Conservation (phyloP, 2,113 vertebrate species). For the Rhizomys pruinosus region DNA sequence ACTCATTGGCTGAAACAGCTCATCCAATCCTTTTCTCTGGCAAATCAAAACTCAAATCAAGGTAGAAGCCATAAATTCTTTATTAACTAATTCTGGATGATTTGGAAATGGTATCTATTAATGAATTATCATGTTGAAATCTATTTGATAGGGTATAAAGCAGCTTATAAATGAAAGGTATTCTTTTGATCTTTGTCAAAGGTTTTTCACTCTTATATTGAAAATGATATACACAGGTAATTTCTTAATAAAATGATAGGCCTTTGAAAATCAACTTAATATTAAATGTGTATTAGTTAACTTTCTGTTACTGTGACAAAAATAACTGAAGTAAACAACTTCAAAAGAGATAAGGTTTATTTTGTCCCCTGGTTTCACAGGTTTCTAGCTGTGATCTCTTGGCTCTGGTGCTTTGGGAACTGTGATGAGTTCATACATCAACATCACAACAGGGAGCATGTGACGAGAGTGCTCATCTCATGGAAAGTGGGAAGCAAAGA, state of each 20-base stretch:
- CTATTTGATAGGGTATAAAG: not conserved
- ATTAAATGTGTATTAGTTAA: not conserved
- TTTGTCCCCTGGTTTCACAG: not conserved
- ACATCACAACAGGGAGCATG: too few species aligned
- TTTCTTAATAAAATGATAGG: conserved; percentile 19
- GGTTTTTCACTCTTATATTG: conserved; percentile 10
- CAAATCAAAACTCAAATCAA: not conserved
- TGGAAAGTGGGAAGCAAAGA: not conserved
- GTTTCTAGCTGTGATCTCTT: not conserved
- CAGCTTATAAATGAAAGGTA: not conserved
- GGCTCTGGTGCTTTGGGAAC: not conserved
- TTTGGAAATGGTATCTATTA: not conserved
- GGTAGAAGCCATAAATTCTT: not conserved
- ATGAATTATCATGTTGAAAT: conserved; percentile 27
- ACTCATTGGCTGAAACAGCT: not conserved
- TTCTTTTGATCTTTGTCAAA: conserved; percentile 3
- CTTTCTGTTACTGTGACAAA: not conserved
- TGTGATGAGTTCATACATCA: not conserved
- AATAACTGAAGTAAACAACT: not conserved
- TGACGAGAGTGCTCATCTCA: not conserved
- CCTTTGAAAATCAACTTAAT: conserved; percentile 24
- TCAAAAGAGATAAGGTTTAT: not conserved
- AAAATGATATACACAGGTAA: not conserved
- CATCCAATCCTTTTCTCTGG: not conserved
- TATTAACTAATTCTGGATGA: not conserved